Percentiles rank a stretch among this genome's conserved stretches.
Conservation (phyloP, 2,888 invertebrate species). For the Epistrophe eligans region DNA sequence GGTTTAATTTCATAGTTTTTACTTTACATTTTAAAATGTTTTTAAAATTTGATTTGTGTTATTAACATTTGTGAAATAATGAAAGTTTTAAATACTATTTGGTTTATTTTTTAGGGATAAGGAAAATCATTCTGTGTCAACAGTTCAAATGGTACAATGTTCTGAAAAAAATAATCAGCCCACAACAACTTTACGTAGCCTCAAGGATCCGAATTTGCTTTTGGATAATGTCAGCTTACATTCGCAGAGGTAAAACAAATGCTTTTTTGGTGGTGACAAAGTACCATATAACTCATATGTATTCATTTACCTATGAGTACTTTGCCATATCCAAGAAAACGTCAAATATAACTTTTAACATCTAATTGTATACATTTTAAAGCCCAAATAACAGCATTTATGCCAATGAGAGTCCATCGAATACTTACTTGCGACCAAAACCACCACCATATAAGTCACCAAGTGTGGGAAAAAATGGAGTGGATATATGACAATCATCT, state of each 20-base stretch:
- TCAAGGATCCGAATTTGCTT: slow-evolving; percentile 85
- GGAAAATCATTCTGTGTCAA: slow-evolving; percentile 80
- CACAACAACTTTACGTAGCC: slow-evolving; percentile 86
- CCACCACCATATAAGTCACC: slow-evolving; percentile 83
- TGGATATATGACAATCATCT: slow-evolving; percentile 84
- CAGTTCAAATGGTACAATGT: slow-evolving; percentile 87
- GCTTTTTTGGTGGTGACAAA: neutral
- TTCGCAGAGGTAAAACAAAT: slow-evolving; percentile 81
- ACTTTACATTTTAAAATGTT: neutral
- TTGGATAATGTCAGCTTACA: slow-evolving; percentile 82
- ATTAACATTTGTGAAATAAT: neutral
- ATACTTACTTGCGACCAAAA: slow-evolving; percentile 82
- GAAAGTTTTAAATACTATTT: neutral
- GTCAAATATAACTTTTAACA: neutral
- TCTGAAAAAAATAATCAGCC: slow-evolving; percentile 85
- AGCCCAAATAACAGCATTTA: slow-evolving; percentile 86
- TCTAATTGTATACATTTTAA: neutral
- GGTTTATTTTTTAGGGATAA: slow-evolving; percentile 48
- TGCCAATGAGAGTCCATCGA: slow-evolving; percentile 85
- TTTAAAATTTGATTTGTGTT: neutral
- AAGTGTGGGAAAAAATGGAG: slow-evolving; percentile 80
- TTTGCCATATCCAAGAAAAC: neutral
- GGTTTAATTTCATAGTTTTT: too few relatives aligned
- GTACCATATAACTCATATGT: neutral
- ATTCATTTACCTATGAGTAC: neutral